Base-by-base conservation (phyloP, 2,113 vertebrate species). In the Rhinopomastus cyanomelas region DNA sequence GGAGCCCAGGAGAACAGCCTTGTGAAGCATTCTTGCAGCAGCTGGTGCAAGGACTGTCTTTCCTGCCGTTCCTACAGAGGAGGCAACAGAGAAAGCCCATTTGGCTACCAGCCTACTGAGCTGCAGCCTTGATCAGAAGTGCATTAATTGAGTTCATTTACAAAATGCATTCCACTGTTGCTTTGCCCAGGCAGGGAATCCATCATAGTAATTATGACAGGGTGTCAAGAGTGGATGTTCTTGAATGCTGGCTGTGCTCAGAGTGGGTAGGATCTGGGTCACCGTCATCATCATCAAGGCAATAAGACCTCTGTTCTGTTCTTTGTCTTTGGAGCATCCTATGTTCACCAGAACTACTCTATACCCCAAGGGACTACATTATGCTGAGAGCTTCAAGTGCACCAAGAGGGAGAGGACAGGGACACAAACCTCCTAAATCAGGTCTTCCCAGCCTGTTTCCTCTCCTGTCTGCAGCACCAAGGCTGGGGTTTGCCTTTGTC, bases 311-410 rank as follows among this genome's bases (percentile, higher is more conserved):
- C n/a, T 39, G 32, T 18, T 59, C 59, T 44, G 17, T 22, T 74
- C 26, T 57, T 75, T 29, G 27, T 17, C 60, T 74, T 34, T 37
- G 52, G 42, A 59, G 61, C 27, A 68, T 53, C 11, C 36, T 62
- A 3, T 0, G 0, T 57, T 78, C 12, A 11, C 36, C 29, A 36
- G 46, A 6, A 10, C 15, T 21, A 23, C 51, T 34, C 59, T 39
- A 37, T 30, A 39, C 21, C 32, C 62, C 25, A 15, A 8, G 27
- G 12, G 9, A 5, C 4, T 30, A 12, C 27, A 8, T 16, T 16
- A 32, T 19, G 4, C 42, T 18, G 42, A 55, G 32, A 53, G 8
- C 46, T 78, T n/a, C 16, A 66, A 65, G 32, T 30, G 57, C 29
- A 19, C 29, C 19, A 11, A 14, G n/a, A 56, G 29, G 65, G 29